A percentile compares a stretch with the other conserved stretches of the same genome.
Conservation (phyloP, 2,113 vertebrate species). For the Rana temporaria region DNA sequence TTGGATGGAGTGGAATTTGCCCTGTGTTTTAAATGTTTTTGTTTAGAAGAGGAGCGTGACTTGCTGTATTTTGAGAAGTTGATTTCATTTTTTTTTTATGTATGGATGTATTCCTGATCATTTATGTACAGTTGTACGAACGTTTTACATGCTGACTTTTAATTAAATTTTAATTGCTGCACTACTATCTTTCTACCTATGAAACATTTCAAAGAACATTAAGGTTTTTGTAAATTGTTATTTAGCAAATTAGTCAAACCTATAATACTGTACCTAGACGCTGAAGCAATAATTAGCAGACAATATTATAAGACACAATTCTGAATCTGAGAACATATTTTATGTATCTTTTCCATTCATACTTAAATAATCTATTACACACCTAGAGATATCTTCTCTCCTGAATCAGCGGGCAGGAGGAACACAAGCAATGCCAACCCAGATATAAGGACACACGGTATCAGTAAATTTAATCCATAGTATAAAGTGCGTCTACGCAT, state of each 20-base stretch:
- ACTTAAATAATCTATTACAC: slow-evolving; percentile 21
- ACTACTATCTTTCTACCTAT: not conserved
- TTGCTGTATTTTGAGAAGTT: no score
- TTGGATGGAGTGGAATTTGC: no score
- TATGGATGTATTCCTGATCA: not conserved
- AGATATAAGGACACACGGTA: slow-evolving; percentile 89
- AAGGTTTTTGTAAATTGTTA: not conserved
- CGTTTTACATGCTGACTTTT: not conserved
- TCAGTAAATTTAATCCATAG: slow-evolving; percentile 88
- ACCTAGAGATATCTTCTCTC: slow-evolving; percentile 84
- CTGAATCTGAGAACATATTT: not conserved
- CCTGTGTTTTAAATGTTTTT: no score
- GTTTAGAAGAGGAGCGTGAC: no score
- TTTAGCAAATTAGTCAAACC: not conserved
- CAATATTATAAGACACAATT: not conserved
- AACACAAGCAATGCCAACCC: slow-evolving; percentile 88
- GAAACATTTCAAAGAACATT: not conserved
- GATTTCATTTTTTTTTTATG: no score
- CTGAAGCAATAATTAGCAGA: not conserved
- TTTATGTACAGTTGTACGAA: not conserved
- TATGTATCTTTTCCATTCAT: not conserved
- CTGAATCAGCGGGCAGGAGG: slow-evolving; percentile 88
- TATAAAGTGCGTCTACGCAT: slow-evolving; percentile 88
- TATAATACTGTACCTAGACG: not conserved
- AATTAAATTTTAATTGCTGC: slow-evolving; percentile 1